Conservation (phyloP, 2,888 invertebrate genomes). For the Drosophila histrio region DNA sequence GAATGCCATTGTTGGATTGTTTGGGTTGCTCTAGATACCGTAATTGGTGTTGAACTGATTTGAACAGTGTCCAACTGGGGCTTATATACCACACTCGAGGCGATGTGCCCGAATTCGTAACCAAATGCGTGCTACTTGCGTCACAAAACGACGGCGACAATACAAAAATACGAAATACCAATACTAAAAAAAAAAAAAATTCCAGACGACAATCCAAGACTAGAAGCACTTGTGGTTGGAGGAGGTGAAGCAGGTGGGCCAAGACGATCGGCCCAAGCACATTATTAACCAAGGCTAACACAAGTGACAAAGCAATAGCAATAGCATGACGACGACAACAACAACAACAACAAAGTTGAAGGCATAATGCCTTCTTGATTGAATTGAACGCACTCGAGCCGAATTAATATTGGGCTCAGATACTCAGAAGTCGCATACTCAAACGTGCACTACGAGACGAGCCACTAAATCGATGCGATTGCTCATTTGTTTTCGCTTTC, state of each 20-base stretch:
- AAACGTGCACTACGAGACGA: constrained; percentile 49
- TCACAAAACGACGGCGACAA: constrained; percentile 62
- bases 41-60: constrained; percentile 82
- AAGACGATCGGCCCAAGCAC: constrained; percentile 38
- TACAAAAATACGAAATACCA: constrained; percentile 43
- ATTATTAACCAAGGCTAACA: constrained; percentile 66
- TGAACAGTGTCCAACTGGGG: constrained; percentile 63
- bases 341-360: constrained; percentile 26
- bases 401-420: constrained; percentile 78
- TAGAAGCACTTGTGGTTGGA: constrained; percentile 60
- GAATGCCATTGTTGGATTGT: constrained; percentile 80
- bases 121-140: constrained; percentile 66
- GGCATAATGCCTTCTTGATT: constrained; percentile 77
- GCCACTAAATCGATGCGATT: constrained; percentile 57
- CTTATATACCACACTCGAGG: constrained; percentile 77
- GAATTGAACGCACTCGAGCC: constrained; percentile 66
- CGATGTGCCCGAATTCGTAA: constrained; percentile 56
- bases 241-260: neutral
- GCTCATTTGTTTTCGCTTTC: constrained; percentile 70
- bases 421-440: constrained; percentile 69
- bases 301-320: constrained; percentile 59
- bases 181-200: constrained; percentile 21
- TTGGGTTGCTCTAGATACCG: constrained; percentile 82
- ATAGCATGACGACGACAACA: constrained; percentile 34
- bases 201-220: constrained; percentile 52